These are phyloP conservation scores for Tympanoctomys barrerae DNA, from an alignment of 2,797 vertebrate species.

Conservation along the genomic window DNA sequence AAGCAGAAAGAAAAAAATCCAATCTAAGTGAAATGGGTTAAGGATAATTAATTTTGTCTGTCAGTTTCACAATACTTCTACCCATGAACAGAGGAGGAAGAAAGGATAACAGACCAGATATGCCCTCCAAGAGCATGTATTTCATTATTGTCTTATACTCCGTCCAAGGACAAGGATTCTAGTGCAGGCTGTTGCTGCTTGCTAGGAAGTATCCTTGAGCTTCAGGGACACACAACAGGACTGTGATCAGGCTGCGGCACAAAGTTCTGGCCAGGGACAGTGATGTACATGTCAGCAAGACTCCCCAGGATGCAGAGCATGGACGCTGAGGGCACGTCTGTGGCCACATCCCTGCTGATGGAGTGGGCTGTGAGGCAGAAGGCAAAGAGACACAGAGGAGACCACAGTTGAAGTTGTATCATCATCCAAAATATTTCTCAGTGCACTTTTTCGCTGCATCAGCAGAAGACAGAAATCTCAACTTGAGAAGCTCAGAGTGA, in stretches of 20 bases:
- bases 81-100: not conserved
- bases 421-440: not conserved
- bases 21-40: not conserved
- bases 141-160: not conserved
- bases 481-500: not conserved
- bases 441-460: not conserved
- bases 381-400: not conserved
- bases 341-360: not conserved
- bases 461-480: not conserved
- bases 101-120: not conserved
- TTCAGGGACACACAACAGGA: not conserved
- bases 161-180: not conserved
- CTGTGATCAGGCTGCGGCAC: not conserved
- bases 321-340: not conserved
- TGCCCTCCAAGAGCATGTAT: not conserved
- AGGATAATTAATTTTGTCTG: not conserved
- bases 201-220: not conserved
- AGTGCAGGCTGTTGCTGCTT: not conserved
- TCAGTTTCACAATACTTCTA: too few species aligned
- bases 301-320: accelerated
- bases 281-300: not conserved
- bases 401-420: not conserved
- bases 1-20: not conserved
- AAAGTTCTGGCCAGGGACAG: not conserved
- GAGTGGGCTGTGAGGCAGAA: not conserved